Percentiles rank a stretch among this genome's conserved stretches.
Evolutionary conservation across 2,113 vertebrate species (phyloP).

Genomic region (Oryzias curvinotus): DNA sequence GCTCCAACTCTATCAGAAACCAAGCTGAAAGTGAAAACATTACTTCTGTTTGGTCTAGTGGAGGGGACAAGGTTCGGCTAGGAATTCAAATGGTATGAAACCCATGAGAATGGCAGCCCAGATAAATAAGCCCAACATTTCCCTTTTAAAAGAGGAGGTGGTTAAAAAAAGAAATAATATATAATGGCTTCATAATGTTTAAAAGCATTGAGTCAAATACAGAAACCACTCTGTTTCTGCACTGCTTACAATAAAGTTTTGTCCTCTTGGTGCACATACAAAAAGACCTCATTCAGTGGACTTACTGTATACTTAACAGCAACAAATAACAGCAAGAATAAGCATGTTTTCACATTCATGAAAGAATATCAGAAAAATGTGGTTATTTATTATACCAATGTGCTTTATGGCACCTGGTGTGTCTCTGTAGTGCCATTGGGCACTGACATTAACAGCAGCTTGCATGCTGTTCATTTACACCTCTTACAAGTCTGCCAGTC

Average conservation of each 20-base stretch:
- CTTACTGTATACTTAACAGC: neutral
- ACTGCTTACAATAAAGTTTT: slow-evolving; percentile 5
- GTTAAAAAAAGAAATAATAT: slow-evolving; percentile 24
- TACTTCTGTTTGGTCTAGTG: slow-evolving; percentile 64
- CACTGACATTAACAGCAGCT: slow-evolving; percentile 61
- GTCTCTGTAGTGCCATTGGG: slow-evolving; percentile 48
- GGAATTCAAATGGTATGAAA: slow-evolving; percentile 31
- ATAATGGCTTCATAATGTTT: slow-evolving; percentile 41
- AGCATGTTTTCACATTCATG: slow-evolving; percentile 2
- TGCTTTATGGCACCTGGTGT: slow-evolving; percentile 21
- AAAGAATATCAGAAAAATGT: slow-evolving; percentile 10
- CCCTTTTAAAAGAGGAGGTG: slow-evolving; percentile 26
- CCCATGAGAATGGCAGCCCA: slow-evolving; percentile 41
- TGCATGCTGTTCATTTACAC: slow-evolving; percentile 76
- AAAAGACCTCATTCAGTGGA: no score
- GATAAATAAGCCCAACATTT: slow-evolving; percentile 56
- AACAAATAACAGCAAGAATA: slow-evolving; percentile 1
- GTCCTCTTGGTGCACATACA: no score
- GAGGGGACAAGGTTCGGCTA: slow-evolving; percentile 38
- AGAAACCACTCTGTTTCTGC: slow-evolving; percentile 19
- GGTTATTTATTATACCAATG: slow-evolving; percentile 55
- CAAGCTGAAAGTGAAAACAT: slow-evolving; percentile 65
- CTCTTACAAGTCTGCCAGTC: slow-evolving; percentile 60
- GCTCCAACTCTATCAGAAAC: slow-evolving; percentile 54
- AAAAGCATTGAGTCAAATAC: slow-evolving; percentile 50